A percentile compares a stretch with the other conserved stretches of the same genome.
phyloP scores from a whole-genome alignment of 2,888 invertebrate species.

The Emesis russula region DNA sequence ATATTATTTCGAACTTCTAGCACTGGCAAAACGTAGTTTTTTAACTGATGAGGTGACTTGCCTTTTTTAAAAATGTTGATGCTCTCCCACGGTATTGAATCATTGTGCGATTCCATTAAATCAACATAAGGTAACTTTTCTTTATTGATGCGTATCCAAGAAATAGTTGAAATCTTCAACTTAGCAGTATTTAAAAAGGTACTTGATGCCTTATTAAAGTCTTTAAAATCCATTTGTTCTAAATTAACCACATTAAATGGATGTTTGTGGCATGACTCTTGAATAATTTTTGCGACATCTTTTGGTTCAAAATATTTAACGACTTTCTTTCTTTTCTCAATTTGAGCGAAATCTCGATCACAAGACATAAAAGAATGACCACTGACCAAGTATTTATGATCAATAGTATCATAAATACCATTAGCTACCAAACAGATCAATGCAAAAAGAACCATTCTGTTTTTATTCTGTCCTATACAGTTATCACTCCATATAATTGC shows the following conservation, averaged over 20 bases:
- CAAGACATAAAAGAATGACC: slow-evolving; percentile 22
- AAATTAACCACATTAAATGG: slow-evolving; percentile 6
- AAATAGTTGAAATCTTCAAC: neutral
- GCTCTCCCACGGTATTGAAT: neutral
- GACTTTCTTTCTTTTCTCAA: neutral
- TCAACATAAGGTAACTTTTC: slow-evolving; percentile 10
- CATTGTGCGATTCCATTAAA: slow-evolving; percentile 13
- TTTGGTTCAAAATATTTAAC: slow-evolving; percentile 21
- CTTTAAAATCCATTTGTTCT: slow-evolving; percentile 5
- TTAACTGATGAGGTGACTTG: neutral
- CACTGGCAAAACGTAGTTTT: neutral
- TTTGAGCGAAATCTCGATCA: slow-evolving; percentile 27
- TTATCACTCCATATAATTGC: slow-evolving; percentile 25
- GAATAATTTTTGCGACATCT: neutral
- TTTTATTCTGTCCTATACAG: slow-evolving; percentile 38
- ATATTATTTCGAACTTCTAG: neutral
- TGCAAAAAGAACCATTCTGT: slow-evolving; percentile 34
- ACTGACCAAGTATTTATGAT: slow-evolving; percentile 30
- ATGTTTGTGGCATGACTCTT: neutral
- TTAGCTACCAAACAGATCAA: slow-evolving; percentile 19
- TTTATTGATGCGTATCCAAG: neutral
- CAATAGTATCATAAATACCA: slow-evolving; percentile 20
- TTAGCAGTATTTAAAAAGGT: slow-evolving; percentile 1
- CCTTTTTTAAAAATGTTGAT: neutral
- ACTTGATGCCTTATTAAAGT: neutral